Conservation (phyloP, 2,797 vertebrate genomes). For the Poeciliopsis infans region DNA sequence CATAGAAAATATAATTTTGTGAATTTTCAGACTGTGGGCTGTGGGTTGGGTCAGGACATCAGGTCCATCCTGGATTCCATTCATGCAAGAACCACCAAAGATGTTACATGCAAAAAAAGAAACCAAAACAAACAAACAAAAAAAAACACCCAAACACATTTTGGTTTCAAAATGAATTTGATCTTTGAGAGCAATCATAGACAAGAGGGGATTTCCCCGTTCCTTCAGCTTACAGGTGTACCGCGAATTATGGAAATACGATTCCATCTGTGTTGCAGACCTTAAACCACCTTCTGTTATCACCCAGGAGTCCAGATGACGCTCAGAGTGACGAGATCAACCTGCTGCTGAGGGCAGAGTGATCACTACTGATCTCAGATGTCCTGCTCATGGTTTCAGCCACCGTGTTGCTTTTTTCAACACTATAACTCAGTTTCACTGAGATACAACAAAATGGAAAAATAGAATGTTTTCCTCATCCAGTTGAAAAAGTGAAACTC, state of each 20-base stretch:
- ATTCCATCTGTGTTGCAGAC: slow-evolving; percentile 31
- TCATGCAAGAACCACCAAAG: not conserved
- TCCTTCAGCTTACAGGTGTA: slow-evolving; percentile 36
- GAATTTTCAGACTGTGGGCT: not conserved
- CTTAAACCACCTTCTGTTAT: slow-evolving; percentile 8
- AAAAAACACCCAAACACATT: slow-evolving; percentile 20
- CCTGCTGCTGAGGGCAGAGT: not conserved
- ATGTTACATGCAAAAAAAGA: slow-evolving; percentile 4
- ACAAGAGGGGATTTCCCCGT: not conserved
- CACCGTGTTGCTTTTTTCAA: not conserved
- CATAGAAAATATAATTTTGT: not conserved
- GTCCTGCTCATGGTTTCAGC: not conserved
- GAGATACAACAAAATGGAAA: not conserved
- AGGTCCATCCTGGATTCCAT: not conserved
- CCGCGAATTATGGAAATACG: slow-evolving; percentile 24
- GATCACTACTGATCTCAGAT: not conserved
- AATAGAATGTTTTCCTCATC: not conserved
- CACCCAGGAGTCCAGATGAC: not conserved
- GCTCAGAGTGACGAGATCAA: not conserved
- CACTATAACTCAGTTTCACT: not conserved
- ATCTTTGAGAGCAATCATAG: slow-evolving; percentile 36
- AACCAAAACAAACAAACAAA: too few species aligned
- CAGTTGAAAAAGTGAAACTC: not conserved
- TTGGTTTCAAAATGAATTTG: slow-evolving; percentile 33
- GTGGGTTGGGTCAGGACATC: not conserved